Percentiles rank a stretch among this genome's conserved stretches.
Conservation (phyloP, 2,797 vertebrate genomes). For the Cheirogaleus major region DNA sequence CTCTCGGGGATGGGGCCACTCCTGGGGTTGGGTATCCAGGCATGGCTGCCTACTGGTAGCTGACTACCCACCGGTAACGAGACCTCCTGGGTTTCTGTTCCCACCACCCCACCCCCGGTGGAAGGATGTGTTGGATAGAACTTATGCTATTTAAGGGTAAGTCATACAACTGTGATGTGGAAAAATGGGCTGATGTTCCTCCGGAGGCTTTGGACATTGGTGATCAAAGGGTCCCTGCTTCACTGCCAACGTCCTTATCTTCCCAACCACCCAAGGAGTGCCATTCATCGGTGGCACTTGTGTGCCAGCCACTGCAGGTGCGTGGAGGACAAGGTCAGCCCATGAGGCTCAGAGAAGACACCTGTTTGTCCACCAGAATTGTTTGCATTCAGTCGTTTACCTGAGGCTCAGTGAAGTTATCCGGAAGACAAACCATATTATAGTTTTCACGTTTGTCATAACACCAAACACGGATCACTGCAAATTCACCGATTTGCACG, state of each 20-base stretch:
- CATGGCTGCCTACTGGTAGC: not conserved
- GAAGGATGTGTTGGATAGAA: not conserved
- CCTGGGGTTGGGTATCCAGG: not conserved
- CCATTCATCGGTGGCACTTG: not conserved
- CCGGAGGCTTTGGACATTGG: not conserved
- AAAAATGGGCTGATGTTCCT: not conserved
- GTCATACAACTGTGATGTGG: not conserved
- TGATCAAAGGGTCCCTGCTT: not conserved
- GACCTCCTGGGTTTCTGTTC: not conserved
- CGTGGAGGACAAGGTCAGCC: not conserved
- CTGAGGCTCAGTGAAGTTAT: not conserved
- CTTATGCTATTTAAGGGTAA: not conserved
- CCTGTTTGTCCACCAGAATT: not conserved
- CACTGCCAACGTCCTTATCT: not conserved
- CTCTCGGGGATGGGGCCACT: not conserved
- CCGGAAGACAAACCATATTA: not conserved
- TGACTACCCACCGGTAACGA: not conserved
- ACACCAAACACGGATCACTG: not conserved
- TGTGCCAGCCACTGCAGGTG: not conserved
- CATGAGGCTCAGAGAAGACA: not conserved
- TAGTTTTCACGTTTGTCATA: not conserved
- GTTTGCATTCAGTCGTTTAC: not conserved
- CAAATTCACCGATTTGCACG: not conserved
- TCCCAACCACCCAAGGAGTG: accelerated
- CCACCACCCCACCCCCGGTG: not conserved